Conservation (phyloP, 1,140 invertebrate species). For the Tetragonula clypearis region DNA sequence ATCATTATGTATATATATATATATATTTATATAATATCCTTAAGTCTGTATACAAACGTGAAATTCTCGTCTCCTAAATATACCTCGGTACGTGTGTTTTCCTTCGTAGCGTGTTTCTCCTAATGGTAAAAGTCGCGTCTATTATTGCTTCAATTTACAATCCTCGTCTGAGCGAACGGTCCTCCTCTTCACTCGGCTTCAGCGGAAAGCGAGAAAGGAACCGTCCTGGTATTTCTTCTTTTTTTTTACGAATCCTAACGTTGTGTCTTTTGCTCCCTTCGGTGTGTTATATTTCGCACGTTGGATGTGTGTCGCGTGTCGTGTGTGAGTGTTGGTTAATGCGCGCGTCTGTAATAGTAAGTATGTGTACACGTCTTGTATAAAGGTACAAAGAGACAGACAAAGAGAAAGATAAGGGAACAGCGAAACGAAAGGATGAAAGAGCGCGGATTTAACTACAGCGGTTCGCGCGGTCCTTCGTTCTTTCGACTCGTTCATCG, state of each 20-base stretch:
- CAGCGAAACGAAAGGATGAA: not conserved
- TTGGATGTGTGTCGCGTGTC: not conserved
- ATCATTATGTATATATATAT: conserved; percentile 50
- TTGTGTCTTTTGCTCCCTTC: conserved; percentile 63
- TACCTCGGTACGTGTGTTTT: conserved; percentile 28
- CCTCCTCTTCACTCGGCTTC: conserved; percentile 13
- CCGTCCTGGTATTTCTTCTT: not conserved
- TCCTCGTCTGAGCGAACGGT: conserved; percentile 47
- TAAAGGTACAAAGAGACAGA: not conserved
- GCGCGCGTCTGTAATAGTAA: not conserved
- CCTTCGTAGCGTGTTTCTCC: conserved; percentile 43
- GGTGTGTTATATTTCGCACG: conserved; percentile 7
- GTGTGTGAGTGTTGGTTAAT: not conserved
- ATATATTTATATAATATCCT: conserved; percentile 62
- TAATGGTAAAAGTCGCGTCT: conserved; percentile 61
- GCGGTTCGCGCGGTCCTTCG: too few relatives aligned
- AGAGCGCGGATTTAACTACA: conserved; percentile 35
- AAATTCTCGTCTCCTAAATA: conserved; percentile 50
- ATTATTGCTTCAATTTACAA: conserved; percentile 79
- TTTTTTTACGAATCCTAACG: conserved; percentile 27
- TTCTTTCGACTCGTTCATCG: not conserved
- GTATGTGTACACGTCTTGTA: not conserved
- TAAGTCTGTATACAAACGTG: conserved; percentile 63
- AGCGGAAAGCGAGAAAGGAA: conserved; percentile 24
- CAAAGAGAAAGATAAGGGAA: not conserved